These are phyloP conservation scores for Drosophila setifemur DNA, from an alignment of 1,140 invertebrate genomes.

Conservation along the genomic window DNA sequence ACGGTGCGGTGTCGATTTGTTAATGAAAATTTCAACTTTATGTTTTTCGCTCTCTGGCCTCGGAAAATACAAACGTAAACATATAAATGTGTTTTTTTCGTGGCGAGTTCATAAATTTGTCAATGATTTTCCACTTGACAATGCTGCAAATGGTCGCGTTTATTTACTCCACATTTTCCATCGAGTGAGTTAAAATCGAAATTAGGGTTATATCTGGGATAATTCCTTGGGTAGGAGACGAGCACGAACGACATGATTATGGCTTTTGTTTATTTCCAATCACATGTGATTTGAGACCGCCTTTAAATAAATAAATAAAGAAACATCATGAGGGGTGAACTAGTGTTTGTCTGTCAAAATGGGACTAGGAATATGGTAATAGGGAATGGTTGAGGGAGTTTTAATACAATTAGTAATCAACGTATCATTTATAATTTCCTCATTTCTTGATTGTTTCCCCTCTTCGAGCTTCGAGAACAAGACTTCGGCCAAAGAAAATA, in stretches of 20 bases:
- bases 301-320: conserved; percentile 45
- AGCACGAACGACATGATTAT: conserved; percentile 27
- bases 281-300: conserved; percentile 8
- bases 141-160: conserved; percentile 43
- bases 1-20: conserved; percentile 55
- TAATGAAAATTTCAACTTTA: conserved; percentile 69
- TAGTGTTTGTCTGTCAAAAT: conserved; percentile 32
- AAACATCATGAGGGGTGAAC: conserved; percentile 2
- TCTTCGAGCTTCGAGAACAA: too few relatives aligned
- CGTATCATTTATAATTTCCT: too few relatives aligned
- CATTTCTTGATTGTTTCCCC: neutral
- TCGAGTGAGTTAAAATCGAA: conserved; percentile 6
- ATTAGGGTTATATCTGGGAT: conserved; percentile 4
- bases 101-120: conserved; percentile 46
- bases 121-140: conserved; percentile 59
- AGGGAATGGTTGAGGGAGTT: neutral
- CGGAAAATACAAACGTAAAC: conserved; percentile 1
- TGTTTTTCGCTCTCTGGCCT: conserved; percentile 27
- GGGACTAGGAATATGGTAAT: conserved; percentile 10
- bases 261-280: conserved; percentile 44
- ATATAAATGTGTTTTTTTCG: neutral
- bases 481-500: conserved; percentile 7
- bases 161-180: conserved; percentile 45
- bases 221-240: conserved; percentile 14
- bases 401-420: too few relatives aligned